These are phyloP conservation scores for Sclerurus mexicanus DNA, from an alignment of 2,113 vertebrate genomes.

Conservation along the genomic window DNA sequence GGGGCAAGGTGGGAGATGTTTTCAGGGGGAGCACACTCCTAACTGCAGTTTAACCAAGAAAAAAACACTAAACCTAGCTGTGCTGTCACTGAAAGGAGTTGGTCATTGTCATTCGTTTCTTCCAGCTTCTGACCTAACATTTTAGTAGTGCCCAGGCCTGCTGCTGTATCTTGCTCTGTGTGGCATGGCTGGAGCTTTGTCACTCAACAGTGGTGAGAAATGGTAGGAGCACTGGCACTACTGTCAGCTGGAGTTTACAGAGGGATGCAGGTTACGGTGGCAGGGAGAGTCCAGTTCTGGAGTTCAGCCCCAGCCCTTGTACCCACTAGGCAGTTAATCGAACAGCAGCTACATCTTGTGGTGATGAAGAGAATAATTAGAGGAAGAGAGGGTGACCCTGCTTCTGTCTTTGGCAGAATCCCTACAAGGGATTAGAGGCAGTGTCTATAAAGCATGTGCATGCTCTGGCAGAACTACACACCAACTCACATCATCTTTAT, in stretches of 20 bases:
- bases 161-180: not conserved
- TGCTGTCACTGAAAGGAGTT: not conserved
- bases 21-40: not conserved
- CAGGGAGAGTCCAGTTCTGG: not conserved
- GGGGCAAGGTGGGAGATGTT: not conserved
- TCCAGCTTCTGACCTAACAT: not conserved
- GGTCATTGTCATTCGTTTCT: not conserved
- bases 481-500: constrained; percentile 15
- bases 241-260: not conserved
- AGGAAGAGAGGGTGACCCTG: not conserved
- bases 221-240: not conserved
- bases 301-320: not conserved
- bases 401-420: not conserved
- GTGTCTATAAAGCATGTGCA: not conserved
- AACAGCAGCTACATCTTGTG: not conserved
- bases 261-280: not conserved
- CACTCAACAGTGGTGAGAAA: not conserved
- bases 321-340: not conserved
- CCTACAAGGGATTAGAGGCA: not conserved
- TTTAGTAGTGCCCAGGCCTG: not conserved
- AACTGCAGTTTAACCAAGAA: not conserved
- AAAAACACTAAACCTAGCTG: not conserved
- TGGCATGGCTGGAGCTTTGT: not conserved
- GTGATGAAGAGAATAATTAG: not conserved
- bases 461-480: not conserved